Base-by-base conservation (phyloP, 1,140 invertebrate species). In the Achroia grisella region DNA sequence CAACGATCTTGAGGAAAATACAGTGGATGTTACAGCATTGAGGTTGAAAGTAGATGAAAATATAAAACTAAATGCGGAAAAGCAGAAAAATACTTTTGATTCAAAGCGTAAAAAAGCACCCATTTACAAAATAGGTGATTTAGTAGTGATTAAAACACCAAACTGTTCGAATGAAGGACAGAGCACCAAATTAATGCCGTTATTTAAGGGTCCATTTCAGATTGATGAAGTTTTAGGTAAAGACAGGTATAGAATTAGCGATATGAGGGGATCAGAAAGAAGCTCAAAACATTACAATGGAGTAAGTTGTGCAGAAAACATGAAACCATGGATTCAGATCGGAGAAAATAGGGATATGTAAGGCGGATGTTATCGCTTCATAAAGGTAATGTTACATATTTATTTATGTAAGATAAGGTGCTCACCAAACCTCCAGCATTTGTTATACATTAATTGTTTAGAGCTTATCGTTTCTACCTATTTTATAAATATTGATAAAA, bases 121-220 rank as follows among this genome's bases (percentile, higher is more conserved):
- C 5, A 11, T 8, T 2, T 52, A 57, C 27, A 43, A 34, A 5
- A 12, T 53, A 5, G 51, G 43, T n/a, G 61, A 64, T 32, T 43
- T 64, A 11, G 57, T 60, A 0, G 48, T 63, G 0, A 37, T 63
- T 8, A 63, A 51, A 51, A 53, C 56, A 9, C 44, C 52, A 9
- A 62, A 44, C 32, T 39, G 50, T 8, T 30, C 46, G 3, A 62
- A 62, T 42, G 50, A 63, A 31, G 60, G 56, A 1, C 44, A 59
- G 37, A 63, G 60, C 30, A 51, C 42, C 4, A 71, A 71, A 42
- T 40, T 65, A 12, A 0, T 71, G n/a, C 67, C 63, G 1, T 2
- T 58, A 1, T 70, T 44, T 34, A 66, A 61, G 39, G 66, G 63
- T 4, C 48, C 71, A 12, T 77, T 67, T 52, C 55, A 51, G 37